phyloP scores from a whole-genome alignment of 2,113 vertebrate species.

The Cyanoliseus patagonus region DNA sequence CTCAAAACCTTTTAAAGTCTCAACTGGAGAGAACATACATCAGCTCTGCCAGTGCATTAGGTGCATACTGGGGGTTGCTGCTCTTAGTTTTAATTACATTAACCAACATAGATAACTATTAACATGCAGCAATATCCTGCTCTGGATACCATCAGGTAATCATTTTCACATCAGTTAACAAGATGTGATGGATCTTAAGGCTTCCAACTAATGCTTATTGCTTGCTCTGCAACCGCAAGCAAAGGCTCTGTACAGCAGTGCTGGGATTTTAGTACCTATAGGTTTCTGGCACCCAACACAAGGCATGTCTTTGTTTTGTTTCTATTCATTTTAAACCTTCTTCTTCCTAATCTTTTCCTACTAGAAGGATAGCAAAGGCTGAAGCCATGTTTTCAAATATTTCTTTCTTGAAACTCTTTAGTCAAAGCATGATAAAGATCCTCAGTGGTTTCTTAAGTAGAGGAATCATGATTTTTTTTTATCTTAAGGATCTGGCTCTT shows the following conservation, averaged over 20 bases:
- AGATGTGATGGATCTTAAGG: constrained; percentile 3
- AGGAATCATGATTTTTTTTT: neutral
- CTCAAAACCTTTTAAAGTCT: neutral
- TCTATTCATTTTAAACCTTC: neutral
- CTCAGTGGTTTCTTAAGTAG: neutral
- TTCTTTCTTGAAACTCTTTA: neutral
- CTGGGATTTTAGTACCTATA: neutral
- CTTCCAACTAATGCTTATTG: neutral
- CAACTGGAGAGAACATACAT: neutral
- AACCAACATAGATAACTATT: constrained; percentile 5
- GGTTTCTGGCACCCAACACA: neutral
- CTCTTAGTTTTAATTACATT: constrained; percentile 14
- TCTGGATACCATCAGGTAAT: neutral
- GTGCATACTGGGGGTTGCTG: neutral
- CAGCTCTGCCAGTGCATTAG: neutral
- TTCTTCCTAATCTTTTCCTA: neutral
- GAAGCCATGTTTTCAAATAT: neutral
- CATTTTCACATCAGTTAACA: neutral
- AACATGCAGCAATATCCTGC: constrained; percentile 10
- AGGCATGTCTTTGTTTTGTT: neutral
- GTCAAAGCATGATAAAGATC: neutral
- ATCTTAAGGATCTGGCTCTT: neutral
- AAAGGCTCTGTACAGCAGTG: neutral
- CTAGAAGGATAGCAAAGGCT: neutral
- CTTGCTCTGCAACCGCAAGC: neutral